Evolutionary conservation across 30 jellyfish, hydroid and myxozoan species (phyloP).

Genomic region (Chrysaora quinquecirrha): DNA sequence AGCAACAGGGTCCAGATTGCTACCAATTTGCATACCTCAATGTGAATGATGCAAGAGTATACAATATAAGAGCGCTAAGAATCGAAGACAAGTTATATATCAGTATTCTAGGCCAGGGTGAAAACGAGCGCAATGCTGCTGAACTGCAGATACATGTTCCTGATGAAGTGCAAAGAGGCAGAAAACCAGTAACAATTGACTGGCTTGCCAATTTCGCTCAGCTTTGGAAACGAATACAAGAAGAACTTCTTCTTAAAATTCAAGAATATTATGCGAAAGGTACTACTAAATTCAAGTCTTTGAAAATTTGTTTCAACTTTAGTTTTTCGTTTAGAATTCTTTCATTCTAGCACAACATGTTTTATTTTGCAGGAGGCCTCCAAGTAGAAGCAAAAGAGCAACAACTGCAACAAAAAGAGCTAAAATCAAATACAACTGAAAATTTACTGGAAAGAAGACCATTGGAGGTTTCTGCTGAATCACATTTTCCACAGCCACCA

Average conservation of each 20-base stretch:
- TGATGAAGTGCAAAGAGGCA: conserved; percentile 33
- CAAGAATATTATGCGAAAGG: too few species aligned
- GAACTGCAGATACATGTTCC: conserved; percentile 10
- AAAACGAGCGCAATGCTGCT: conserved; percentile 35
- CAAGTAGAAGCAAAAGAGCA: too few species aligned
- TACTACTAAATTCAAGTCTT: too few species aligned
- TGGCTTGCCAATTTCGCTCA: conserved; percentile 45
- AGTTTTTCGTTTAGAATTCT: too few species aligned
- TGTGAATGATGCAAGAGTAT: not conserved
- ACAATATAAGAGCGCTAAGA: conserved; percentile 16
- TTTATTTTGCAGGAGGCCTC: too few species aligned
- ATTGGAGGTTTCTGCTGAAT: not conserved
- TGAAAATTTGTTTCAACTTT: too few species aligned
- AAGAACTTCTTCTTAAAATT: conserved; percentile 40
- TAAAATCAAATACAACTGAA: not conserved
- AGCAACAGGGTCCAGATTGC: conserved; percentile 61
- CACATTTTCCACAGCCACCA: conserved; percentile 32
- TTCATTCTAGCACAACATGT: too few species aligned
- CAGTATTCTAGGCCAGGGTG: conserved; percentile 26
- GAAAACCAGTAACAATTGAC: conserved; percentile 36
- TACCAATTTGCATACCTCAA: conserved; percentile 39
- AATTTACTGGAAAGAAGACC: conserved; percentile 38
- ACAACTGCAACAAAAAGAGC: too few species aligned
- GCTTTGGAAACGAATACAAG: conserved; percentile 40
- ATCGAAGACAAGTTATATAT: conserved; percentile 50